phyloP scores from a whole-genome alignment of 2,888 invertebrate species.

The Acanthacorydalis orientalis region DNA sequence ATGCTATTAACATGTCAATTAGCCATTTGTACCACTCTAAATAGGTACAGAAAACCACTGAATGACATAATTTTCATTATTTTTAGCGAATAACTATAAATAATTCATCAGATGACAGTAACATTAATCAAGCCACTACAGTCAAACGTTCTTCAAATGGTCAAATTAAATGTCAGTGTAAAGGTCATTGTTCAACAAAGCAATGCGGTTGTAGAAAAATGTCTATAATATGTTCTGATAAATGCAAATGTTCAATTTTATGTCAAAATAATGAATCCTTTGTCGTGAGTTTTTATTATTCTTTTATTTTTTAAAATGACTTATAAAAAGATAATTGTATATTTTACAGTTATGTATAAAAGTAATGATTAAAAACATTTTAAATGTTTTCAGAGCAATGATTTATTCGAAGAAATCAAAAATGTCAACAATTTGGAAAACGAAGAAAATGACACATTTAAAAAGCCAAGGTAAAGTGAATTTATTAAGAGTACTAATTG shows the following conservation, averaged over 20 bases:
- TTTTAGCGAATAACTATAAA: slow-evolving; percentile 13
- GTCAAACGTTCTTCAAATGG: slow-evolving; percentile 40
- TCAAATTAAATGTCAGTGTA: slow-evolving; percentile 40
- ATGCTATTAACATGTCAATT: too few relatives aligned
- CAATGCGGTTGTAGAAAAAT: slow-evolving; percentile 43
- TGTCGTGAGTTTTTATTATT: not conserved
- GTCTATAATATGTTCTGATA: slow-evolving; percentile 24
- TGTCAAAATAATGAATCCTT: too few relatives aligned
- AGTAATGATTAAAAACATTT: too few relatives aligned
- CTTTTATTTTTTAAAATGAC: not conserved
- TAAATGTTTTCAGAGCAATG: too few relatives aligned
- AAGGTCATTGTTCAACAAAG: slow-evolving; percentile 37
- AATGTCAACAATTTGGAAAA: too few relatives aligned
- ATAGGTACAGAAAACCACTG: not conserved
- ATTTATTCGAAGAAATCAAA: too few relatives aligned
- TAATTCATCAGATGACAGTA: slow-evolving; percentile 25
- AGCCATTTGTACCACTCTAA: too few relatives aligned
- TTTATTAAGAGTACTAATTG: too few relatives aligned
- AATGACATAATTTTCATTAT: not conserved
- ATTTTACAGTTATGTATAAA: too few relatives aligned
- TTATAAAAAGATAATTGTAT: too few relatives aligned
- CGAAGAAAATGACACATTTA: too few relatives aligned
- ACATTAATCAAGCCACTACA: slow-evolving; percentile 6
- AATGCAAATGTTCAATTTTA: slow-evolving; percentile 31
- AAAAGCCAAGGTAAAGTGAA: too few relatives aligned